These are phyloP conservation scores for Echinometra lucunter DNA, from an alignment of 53 echinoderm and acorn worm genomes.

Conservation along the genomic window DNA sequence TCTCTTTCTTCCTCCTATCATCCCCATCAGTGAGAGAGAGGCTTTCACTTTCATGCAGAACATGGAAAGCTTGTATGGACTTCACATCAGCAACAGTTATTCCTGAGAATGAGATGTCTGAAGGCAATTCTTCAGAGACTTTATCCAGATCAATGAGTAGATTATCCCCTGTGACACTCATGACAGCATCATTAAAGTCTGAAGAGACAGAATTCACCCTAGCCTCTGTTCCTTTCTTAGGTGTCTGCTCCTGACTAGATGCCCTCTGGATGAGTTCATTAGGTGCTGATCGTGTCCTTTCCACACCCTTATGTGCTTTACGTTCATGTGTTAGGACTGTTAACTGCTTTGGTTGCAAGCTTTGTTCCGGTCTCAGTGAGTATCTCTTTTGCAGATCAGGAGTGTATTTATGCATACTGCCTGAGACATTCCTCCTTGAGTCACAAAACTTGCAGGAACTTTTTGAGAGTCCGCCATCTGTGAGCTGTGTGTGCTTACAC, in stretches of 20 bases:
- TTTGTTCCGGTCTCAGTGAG: constrained; percentile 51
- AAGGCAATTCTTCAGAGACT: constrained; percentile 58
- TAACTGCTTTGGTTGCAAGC: constrained; percentile 9
- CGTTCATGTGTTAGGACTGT: not conserved
- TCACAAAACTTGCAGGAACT: constrained; percentile 63
- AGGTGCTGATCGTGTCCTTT: constrained; percentile 65
- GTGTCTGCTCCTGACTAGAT: constrained; percentile 27
- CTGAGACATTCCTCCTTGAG: not conserved
- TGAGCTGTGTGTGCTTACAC: constrained; percentile 56
- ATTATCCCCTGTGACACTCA: constrained; percentile 68
- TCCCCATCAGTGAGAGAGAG: constrained; percentile 9
- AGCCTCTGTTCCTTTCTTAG: constrained; percentile 39
- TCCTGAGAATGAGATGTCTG: constrained; percentile 43
- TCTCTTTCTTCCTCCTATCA: not conserved
- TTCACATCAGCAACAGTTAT: constrained; percentile 67
- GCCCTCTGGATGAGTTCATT: constrained; percentile 49
- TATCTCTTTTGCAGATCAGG: constrained; percentile 51
- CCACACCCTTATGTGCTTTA: constrained; percentile 6
- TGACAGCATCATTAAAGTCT: constrained; percentile 67
- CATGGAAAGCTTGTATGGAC: constrained; percentile 69
- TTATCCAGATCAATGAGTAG: constrained; percentile 62
- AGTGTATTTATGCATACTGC: not conserved
- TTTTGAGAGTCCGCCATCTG: not conserved
- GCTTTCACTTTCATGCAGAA: constrained; percentile 58
- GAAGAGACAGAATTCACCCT: constrained; percentile 65